phyloP scores from a whole-genome alignment of 2,113 vertebrate genomes.

The Cygnus atratus region DNA sequence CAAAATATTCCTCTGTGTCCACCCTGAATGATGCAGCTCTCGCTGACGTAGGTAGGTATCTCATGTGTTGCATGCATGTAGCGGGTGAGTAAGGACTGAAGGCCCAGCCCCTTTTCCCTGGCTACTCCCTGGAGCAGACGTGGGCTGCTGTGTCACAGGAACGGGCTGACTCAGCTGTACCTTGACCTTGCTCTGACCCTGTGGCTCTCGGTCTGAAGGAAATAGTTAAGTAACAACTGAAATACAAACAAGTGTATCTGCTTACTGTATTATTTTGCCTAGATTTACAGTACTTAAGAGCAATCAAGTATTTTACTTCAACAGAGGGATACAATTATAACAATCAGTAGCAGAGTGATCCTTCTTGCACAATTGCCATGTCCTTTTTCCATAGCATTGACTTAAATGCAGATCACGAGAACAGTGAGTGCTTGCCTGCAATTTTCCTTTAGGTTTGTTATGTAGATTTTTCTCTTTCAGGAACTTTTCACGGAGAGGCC shows the following conservation, averaged over 20 bases:
- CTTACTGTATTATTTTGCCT: constrained; percentile 56
- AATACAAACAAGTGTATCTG: background rate
- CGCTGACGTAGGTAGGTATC: background rate
- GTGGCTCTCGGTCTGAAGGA: constrained; percentile 49
- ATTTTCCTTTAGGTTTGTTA: background rate
- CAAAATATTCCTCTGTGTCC: constrained; percentile 3
- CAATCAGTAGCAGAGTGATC: background rate
- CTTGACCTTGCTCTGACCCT: constrained; percentile 63
- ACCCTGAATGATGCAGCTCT: background rate
- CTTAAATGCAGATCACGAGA: background rate
- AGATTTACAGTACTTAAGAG: background rate
- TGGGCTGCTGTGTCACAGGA: constrained; percentile 24
- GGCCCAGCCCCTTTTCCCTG: background rate
- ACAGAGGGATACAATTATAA: background rate
- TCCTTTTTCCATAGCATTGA: background rate
- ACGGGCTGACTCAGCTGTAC: constrained; percentile 52
- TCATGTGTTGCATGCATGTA: constrained; percentile 34
- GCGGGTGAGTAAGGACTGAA: background rate
- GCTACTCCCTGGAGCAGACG: constrained; percentile 1
- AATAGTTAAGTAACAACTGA: constrained; percentile 49
- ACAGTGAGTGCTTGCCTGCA: background rate
- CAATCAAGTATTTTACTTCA: background rate
- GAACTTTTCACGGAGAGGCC: background rate
- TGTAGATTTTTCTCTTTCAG: background rate
- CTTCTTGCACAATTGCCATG: background rate